phyloP scores from a whole-genome alignment of 53 echinoderm and acorn worm species.

The Stichopus horrens region DNA sequence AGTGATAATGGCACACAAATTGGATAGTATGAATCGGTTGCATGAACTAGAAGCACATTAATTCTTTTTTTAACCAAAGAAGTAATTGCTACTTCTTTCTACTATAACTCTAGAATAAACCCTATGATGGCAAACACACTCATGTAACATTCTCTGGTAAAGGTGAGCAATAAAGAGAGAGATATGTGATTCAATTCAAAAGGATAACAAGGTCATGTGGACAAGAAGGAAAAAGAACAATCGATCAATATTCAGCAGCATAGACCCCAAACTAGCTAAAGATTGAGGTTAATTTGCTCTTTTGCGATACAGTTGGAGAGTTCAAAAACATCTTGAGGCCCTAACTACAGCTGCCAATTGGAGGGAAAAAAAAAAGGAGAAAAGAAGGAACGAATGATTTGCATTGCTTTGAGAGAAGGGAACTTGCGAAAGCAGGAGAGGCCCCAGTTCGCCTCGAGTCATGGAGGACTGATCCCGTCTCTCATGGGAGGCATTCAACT shows the following conservation, averaged over 20 bases:
- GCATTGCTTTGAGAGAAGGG: conserved; percentile 16
- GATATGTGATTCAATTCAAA: not conserved
- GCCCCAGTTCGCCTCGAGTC: conserved; percentile 27
- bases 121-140: not conserved
- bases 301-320: conserved; percentile 34
- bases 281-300: conserved; percentile 46
- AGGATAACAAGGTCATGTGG: conserved; percentile 6
- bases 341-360: conserved; percentile 23
- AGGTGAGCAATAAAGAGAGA: not conserved
- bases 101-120: not conserved
- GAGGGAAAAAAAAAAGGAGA: not conserved
- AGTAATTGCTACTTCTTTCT: not conserved
- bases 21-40: conserved; percentile 9
- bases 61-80: not conserved
- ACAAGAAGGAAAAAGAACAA: not conserved
- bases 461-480: conserved; percentile 11
- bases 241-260: not conserved
- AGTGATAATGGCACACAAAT: conserved; percentile 20
- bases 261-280: conserved; percentile 25
- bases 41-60: not conserved
- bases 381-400: conserved; percentile 16
- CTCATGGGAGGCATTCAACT: conserved; percentile 38
- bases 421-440: conserved; percentile 3
- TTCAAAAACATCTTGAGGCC: conserved; percentile 40
- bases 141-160: not conserved